A percentile compares a stretch with the other conserved stretches of the same genome.
Conservation (phyloP, 2,797 vertebrate genomes). For the Brachyrhaphis roseni region DNA sequence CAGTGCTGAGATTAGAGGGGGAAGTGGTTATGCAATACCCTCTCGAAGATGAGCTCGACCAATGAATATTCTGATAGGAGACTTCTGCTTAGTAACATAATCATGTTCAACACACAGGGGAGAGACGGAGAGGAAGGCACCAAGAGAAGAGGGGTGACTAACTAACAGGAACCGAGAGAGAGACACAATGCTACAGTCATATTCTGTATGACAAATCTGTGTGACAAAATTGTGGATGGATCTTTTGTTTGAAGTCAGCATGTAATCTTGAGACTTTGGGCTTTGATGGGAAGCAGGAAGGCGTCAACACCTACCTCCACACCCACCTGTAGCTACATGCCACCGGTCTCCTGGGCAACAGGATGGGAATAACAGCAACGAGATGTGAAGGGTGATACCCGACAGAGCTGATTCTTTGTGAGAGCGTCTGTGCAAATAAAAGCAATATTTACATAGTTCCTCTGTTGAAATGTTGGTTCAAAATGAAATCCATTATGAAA, state of each 20-base stretch:
- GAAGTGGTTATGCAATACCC: constrained; percentile 66
- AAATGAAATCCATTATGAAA: constrained; percentile 17
- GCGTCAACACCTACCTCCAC: constrained; percentile 65
- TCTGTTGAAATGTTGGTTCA: constrained; percentile 17
- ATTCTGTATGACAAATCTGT: neutral
- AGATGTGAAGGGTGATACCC: constrained; percentile 57
- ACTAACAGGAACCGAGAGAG: constrained; percentile 27
- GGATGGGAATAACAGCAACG: constrained; percentile 54
- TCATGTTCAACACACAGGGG: constrained; percentile 36
- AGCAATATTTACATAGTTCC: constrained; percentile 13
- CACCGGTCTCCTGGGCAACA: constrained; percentile 72
- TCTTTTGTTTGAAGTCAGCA: constrained; percentile 51
- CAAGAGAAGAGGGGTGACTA: constrained; percentile 25
- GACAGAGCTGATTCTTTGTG: constrained; percentile 27
- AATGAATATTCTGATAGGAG: constrained; percentile 69
- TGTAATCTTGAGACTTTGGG: constrained; percentile 62
- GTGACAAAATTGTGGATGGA: constrained; percentile 8
- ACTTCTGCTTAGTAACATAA: constrained; percentile 81
- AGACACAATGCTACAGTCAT: neutral
- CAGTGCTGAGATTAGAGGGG: constrained; percentile 47
- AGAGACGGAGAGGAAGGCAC: constrained; percentile 33
- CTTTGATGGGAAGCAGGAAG: constrained; percentile 48
- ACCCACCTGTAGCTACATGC: constrained; percentile 68
- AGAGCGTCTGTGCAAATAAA: constrained; percentile 29
- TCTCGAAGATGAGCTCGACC: constrained; percentile 66